These are phyloP conservation scores for Theristicus caerulescens DNA, from an alignment of 2,113 vertebrate genomes.

Conservation along the genomic window DNA sequence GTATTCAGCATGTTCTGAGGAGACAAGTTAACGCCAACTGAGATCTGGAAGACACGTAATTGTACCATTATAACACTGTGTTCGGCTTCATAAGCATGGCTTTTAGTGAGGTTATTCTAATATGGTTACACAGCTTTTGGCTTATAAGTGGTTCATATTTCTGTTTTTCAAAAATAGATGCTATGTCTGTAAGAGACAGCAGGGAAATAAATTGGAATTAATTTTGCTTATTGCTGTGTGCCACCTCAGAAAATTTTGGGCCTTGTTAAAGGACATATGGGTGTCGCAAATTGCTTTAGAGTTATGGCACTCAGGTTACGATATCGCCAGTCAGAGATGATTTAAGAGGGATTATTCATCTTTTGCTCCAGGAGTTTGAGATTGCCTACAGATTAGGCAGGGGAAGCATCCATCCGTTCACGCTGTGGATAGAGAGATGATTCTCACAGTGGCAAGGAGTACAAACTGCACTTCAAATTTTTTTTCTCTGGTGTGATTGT, in stretches of 20 bases:
- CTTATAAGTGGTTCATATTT: background rate
- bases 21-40: background rate
- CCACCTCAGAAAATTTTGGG: background rate
- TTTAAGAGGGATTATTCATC: background rate
- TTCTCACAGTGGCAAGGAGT: background rate
- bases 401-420: background rate
- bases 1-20: background rate
- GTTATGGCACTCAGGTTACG: background rate
- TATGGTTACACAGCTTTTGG: background rate
- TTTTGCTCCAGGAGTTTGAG: background rate
- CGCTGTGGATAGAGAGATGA: fast-evolving
- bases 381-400: background rate
- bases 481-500: background rate
- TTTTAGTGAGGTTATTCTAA: background rate
- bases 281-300: background rate
- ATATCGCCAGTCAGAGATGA: background rate
- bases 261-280: background rate
- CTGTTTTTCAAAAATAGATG: background rate
- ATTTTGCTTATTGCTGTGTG: background rate
- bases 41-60: background rate
- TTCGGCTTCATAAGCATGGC: background rate
- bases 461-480: background rate
- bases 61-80: background rate
- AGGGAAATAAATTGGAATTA: background rate
- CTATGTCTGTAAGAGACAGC: background rate